These are phyloP conservation scores for Papilio polytes DNA, from an alignment of 1,140 invertebrate genomes.

Conservation along the genomic window DNA sequence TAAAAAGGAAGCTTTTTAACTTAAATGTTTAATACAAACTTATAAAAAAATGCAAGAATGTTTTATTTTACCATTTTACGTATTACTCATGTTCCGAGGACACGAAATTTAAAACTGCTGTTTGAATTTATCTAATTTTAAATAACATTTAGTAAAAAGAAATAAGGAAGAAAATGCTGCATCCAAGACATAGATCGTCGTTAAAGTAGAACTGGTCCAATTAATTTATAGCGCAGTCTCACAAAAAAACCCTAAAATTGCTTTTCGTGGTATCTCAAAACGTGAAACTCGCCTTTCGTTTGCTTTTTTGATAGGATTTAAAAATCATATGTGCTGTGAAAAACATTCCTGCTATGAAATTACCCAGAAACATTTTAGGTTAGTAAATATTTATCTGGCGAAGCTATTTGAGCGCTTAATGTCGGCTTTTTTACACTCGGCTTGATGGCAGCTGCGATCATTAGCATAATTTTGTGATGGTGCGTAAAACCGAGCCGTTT, in stretches of 20 bases:
- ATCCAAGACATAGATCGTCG: too few species aligned
- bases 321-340: background rate
- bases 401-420: conserved; percentile 16
- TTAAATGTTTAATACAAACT: background rate
- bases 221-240: background rate
- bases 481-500: conserved; percentile 34
- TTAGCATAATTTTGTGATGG: conserved; percentile 36
- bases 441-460: conserved; percentile 29
- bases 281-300: background rate
- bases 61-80: too few species aligned
- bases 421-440: conserved; percentile 1
- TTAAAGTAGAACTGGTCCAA: background rate
- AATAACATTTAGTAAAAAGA: too few species aligned
- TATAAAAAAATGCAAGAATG: background rate
- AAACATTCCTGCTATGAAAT: background rate
- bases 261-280: background rate
- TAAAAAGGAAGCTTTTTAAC: background rate
- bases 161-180: too few species aligned
- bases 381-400: conserved; percentile 6
- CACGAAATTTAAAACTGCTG: too few species aligned
- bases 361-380: background rate
- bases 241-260: background rate
- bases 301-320: background rate
- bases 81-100: too few species aligned
- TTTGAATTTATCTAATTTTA: background rate